Evolutionary conservation across 2,888 invertebrate genomes (phyloP), one percentile per base, ranked within the genome.

Genomic region (Troglohyphantes excavatus): DNA sequence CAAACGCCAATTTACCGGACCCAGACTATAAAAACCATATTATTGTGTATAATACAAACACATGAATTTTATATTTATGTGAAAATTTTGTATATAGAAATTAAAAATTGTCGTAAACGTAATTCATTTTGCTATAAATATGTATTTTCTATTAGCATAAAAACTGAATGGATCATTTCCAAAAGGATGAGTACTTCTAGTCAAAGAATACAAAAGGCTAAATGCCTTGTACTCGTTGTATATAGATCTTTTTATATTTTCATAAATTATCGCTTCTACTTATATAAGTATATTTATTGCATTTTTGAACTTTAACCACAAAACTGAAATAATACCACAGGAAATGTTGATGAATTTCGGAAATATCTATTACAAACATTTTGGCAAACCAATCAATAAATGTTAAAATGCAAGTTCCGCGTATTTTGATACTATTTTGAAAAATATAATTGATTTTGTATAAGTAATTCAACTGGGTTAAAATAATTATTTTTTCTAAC

Each of bases 141-240:
- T 5, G 21, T 26, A 33, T 33, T 13, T 68, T 68, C 21, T 33
- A 29, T 68, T 29, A 33, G 68, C 53, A 53, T 53, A 53, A 13
- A 29, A 29, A 67, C 27, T 26, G 2, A 65, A 68, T 68, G 68
- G 29, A 68, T 33, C 19, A 33, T 17, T 33, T 68, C 29, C 68
- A 75, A n/a, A 17, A 11, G 88, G 88, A 89, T 89, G 88, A 89
- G 88, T 89, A 82, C 76, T 76, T 89, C 88, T 89, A 89, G 88
- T 89, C 88, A 89, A 82, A 89, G 70, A 70, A 89, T 61, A 33
- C 61, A 67, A 43, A 65, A 53, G 68, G 68, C 33, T 59, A 23
- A 21, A 5, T 61, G 43, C 82, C 82, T 68, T 39, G 76, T 89
- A 82, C 88, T 89, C 70, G 59, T 6, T 89, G 88, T 89, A 89